Evolutionary conservation across 2,113 vertebrate species (phyloP).

Genomic region (Lamprotornis superbus): DNA sequence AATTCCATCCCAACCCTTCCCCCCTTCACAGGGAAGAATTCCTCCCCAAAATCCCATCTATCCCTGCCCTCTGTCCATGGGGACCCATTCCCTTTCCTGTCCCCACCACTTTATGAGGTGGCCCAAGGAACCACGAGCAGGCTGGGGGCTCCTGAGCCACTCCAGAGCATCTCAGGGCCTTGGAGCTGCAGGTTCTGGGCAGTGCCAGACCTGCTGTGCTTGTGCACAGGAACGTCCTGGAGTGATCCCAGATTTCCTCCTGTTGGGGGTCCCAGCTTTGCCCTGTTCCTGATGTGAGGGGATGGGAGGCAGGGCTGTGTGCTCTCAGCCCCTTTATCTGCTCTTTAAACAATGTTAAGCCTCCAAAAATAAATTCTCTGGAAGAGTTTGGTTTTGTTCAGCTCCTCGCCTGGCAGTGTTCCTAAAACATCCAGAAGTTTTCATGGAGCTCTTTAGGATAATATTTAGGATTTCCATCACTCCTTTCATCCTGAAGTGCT

Average conservation of each 20-base stretch:
- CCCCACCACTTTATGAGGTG: not conserved
- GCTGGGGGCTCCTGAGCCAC: not conserved
- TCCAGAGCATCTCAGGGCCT: not conserved
- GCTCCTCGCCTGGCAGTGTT: not conserved
- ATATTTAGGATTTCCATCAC: slow-evolving; percentile 32
- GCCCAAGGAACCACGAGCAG: not conserved
- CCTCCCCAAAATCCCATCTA: not conserved
- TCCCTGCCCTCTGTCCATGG: not conserved
- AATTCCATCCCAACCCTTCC: not conserved
- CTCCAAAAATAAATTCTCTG: slow-evolving; percentile 14
- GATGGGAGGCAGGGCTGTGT: not conserved
- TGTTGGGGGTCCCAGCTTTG: not conserved
- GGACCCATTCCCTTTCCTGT: not conserved
- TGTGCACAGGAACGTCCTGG: fast-evolving
- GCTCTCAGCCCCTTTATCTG: not conserved
- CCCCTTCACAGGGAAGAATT: not conserved
- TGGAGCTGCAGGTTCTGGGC: not conserved
- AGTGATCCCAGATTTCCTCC: not conserved
- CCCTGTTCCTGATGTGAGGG: fast-evolving
- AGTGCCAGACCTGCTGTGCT: not conserved
- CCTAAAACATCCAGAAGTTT: slow-evolving; percentile 42
- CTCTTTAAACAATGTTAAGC: not conserved
- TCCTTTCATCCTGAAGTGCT: slow-evolving; percentile 11
- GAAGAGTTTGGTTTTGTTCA: not conserved
- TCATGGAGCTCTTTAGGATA: not conserved